A percentile compares a stretch with the other conserved stretches of the same genome.
Evolutionary conservation across 2,113 vertebrate species (phyloP).

Genomic region (Ctenodactylus gundi): DNA sequence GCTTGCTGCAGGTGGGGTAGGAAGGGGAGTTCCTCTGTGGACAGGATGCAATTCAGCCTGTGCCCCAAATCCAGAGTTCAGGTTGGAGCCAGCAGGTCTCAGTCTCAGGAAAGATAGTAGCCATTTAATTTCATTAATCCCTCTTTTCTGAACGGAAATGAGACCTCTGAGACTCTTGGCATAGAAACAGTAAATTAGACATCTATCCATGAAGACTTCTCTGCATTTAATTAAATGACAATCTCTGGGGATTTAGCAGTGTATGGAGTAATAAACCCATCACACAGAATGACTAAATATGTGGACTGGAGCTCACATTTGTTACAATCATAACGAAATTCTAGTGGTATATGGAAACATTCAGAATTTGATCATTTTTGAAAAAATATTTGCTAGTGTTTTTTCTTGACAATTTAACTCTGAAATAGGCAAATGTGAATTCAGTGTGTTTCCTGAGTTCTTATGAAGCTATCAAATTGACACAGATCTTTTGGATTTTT

Average conservation of each 20-base stretch:
- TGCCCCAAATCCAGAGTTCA: background rate
- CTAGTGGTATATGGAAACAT: background rate
- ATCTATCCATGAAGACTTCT: slow-evolving; percentile 7
- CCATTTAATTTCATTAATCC: slow-evolving; percentile 58
- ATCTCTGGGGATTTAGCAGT: background rate
- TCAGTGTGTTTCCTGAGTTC: background rate
- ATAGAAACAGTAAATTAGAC: slow-evolving; percentile 57
- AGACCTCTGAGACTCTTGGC: slow-evolving; percentile 49
- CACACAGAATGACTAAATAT: background rate
- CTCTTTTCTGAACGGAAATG: slow-evolving; percentile 46
- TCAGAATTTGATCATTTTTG: background rate
- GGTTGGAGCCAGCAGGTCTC: background rate
- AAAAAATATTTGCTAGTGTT: slow-evolving; percentile 29
- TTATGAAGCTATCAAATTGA: background rate
- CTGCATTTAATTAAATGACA: slow-evolving; percentile 57
- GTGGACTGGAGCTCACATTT: background rate
- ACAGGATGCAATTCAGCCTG: background rate
- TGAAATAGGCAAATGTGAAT: background rate
- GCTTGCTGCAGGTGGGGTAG: background rate
- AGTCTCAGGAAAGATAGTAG: background rate
- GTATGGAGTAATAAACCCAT: slow-evolving; percentile 47
- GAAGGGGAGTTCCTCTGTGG: background rate
- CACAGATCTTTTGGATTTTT: background rate
- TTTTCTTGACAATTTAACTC: background rate
- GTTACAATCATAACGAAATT: background rate